phyloP scores from a whole-genome alignment of 2,113 vertebrate species.

The Microcebus griseorufus region DNA sequence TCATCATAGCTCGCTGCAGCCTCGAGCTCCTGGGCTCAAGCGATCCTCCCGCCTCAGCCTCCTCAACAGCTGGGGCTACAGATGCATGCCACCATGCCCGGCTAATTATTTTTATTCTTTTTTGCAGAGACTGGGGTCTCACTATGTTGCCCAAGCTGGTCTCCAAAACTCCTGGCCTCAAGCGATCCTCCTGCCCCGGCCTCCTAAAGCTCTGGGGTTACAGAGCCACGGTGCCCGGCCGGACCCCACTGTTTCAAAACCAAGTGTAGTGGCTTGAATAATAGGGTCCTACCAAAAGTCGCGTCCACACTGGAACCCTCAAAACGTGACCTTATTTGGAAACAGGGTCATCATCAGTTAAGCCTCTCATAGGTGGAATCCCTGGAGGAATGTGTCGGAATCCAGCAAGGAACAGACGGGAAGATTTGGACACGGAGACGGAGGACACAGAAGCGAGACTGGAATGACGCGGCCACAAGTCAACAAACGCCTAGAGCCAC shows the following conservation, averaged over 20 bases:
- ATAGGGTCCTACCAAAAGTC: background rate
- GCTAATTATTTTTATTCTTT: background rate
- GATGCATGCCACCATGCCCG: background rate
- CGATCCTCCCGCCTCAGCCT: background rate
- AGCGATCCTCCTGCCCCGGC: background rate
- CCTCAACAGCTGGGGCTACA: background rate
- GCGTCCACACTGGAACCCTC: background rate
- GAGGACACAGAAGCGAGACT: background rate
- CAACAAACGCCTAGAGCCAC: background rate
- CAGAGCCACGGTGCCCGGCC: background rate
- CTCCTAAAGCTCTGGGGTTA: background rate
- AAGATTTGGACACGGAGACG: background rate
- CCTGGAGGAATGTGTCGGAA: background rate
- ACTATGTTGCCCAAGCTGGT: background rate
- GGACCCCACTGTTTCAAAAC: background rate
- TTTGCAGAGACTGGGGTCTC: background rate
- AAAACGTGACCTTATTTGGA: background rate
- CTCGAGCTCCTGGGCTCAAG: background rate
- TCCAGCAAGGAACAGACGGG: background rate
- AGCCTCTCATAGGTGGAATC: background rate
- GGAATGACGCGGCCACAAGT: background rate
- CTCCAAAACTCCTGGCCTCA: background rate
- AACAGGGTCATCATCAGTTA: background rate
- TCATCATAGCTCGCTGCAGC: background rate
- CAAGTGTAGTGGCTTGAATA: background rate